Percentiles rank a stretch among this genome's conserved stretches.
Conservation (phyloP, 2,797 vertebrate species). For the Cyclopterus lumpus region DNA sequence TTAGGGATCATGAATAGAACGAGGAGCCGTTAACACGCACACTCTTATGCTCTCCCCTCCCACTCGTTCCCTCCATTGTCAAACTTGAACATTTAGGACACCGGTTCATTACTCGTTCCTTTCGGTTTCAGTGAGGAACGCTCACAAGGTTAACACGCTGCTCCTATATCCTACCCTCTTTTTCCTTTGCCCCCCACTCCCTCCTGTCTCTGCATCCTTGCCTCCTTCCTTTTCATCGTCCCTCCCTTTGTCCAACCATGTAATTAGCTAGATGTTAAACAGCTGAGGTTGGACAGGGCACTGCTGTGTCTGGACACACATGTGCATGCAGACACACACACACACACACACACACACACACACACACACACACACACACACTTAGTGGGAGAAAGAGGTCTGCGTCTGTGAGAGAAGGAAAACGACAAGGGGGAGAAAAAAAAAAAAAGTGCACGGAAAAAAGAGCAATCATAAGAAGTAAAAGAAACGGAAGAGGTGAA, state of each 20-base stretch:
- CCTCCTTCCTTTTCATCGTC: slow-evolving; percentile 27
- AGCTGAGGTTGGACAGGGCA: slow-evolving; percentile 67
- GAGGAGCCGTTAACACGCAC: slow-evolving; percentile 50
- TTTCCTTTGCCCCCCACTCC: not conserved
- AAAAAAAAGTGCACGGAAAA: slow-evolving; percentile 6
- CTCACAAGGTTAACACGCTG: slow-evolving; percentile 58
- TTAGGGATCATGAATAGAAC: slow-evolving; percentile 66
- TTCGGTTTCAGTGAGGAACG: slow-evolving; percentile 54
- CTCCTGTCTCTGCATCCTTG: slow-evolving; percentile 17
- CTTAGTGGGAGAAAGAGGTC: slow-evolving; percentile 23
- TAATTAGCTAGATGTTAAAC: slow-evolving; percentile 75
- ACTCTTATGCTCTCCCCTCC: slow-evolving; percentile 18
- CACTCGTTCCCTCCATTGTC: slow-evolving; percentile 41
- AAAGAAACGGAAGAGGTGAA: not conserved
- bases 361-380: slow-evolving; percentile 12
- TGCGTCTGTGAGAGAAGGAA: slow-evolving; percentile 20
- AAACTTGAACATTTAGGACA: slow-evolving; percentile 64
- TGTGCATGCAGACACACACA: not conserved
- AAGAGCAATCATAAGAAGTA: slow-evolving; percentile 22
- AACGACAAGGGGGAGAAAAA: slow-evolving; percentile 7
- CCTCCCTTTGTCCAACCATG: slow-evolving; percentile 47
- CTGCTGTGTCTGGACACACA: slow-evolving; percentile 64
- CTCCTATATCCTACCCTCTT: slow-evolving; percentile 16
- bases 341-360: slow-evolving; percentile 34
- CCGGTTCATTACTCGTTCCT: slow-evolving; percentile 54